phyloP scores from a whole-genome alignment of 1,140 invertebrate genomes.

The Heliothis virescens region DNA sequence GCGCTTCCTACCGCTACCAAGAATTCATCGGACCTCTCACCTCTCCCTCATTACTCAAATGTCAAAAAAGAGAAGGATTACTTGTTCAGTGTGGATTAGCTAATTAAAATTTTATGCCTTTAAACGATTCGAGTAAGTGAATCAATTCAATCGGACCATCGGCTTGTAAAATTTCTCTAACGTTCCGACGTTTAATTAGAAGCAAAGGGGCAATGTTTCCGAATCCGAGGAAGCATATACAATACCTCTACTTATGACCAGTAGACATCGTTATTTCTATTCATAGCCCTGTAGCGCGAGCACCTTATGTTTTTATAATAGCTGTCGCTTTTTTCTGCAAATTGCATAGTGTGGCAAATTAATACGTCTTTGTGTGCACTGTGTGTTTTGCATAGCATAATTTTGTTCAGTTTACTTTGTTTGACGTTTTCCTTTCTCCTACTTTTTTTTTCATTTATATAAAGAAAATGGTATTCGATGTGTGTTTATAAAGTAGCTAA shows the following conservation, averaged over 20 bases:
- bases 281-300: constrained; percentile 15
- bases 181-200: constrained; percentile 65
- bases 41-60: constrained; percentile 54
- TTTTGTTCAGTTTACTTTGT: constrained; percentile 36
- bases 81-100: constrained; percentile 68
- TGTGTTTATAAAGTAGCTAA: neutral
- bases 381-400: constrained; percentile 49
- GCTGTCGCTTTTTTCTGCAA: constrained; percentile 32
- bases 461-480: constrained; percentile 13
- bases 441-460: constrained; percentile 18
- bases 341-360: constrained; percentile 44
- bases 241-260: constrained; percentile 50
- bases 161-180: constrained; percentile 62
- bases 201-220: constrained; percentile 56
- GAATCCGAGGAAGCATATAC: constrained; percentile 45
- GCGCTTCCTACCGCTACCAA: constrained; percentile 64
- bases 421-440: constrained; percentile 10
- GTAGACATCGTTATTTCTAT: constrained; percentile 60
- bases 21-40: constrained; percentile 55
- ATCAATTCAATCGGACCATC: constrained; percentile 65
- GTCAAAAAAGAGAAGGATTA: constrained; percentile 50
- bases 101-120: constrained; percentile 77
- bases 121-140: constrained; percentile 64
- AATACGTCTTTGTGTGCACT: constrained; percentile 49
- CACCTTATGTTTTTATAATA: constrained; percentile 33